These are phyloP conservation scores for Drosophila atroscutellata DNA, from an alignment of 2,888 invertebrate genomes.

Conservation along the genomic window DNA sequence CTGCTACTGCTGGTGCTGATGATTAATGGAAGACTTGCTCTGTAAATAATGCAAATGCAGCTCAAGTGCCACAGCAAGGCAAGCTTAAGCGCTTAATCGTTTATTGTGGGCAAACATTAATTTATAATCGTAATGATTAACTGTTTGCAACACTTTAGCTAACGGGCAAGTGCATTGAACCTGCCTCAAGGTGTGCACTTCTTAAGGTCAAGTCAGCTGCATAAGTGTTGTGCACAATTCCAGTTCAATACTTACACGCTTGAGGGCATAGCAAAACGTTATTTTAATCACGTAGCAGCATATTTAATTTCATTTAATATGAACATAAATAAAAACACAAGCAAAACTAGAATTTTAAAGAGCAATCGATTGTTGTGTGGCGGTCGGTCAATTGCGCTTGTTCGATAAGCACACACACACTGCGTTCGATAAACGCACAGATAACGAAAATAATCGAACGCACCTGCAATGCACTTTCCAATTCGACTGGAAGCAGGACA, in stretches of 20 bases:
- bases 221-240: constrained; percentile 16
- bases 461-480: constrained; percentile 39
- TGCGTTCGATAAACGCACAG: constrained; percentile 1
- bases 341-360: constrained; percentile 18
- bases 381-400: constrained; percentile 26
- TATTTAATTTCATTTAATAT: constrained; percentile 6
- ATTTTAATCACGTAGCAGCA: constrained; percentile 2
- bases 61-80: neutral
- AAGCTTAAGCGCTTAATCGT: constrained; percentile 35
- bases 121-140: neutral
- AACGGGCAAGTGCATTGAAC: constrained; percentile 45
- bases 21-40: constrained; percentile 17
- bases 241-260: constrained; percentile 43
- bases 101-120: neutral
- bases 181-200: constrained; percentile 38
- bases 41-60: neutral
- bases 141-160: constrained; percentile 2
- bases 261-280: constrained; percentile 11
- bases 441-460: constrained; percentile 8
- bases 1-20: neutral
- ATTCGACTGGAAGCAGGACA: constrained; percentile 17
- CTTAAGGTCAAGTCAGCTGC: constrained; percentile 9
- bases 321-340: neutral
- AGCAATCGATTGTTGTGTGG: constrained; percentile 25
- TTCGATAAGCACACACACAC: constrained; percentile 21